phyloP scores from a whole-genome alignment of 2,888 invertebrate genomes.

The Pemphredon lugubris region DNA sequence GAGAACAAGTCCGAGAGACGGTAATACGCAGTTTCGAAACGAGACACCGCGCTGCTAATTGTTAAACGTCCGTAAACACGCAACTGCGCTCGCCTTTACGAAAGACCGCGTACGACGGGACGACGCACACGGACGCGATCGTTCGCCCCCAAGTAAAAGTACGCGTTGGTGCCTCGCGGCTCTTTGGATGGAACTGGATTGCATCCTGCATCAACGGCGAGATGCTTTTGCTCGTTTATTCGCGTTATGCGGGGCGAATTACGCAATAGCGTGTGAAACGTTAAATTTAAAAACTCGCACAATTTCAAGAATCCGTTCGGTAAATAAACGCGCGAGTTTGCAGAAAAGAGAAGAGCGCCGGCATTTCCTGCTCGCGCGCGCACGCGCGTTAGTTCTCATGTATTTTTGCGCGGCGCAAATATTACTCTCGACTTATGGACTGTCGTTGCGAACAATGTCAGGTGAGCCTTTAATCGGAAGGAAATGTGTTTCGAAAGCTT shows the following conservation, averaged over 20 bases:
- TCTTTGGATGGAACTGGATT: no score
- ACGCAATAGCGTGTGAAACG: no score
- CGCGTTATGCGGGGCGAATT: no score
- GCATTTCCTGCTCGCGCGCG: neutral
- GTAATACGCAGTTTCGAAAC: slow-evolving; percentile 12
- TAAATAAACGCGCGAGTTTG: no score
- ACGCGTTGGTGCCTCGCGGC: no score
- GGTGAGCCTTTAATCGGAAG: slow-evolving; percentile 33
- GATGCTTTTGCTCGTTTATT: no score
- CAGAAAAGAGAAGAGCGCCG: no score
- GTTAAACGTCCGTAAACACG: slow-evolving; percentile 57
- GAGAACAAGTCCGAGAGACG: neutral
- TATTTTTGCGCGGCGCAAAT: slow-evolving; percentile 8
- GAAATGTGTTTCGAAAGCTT: slow-evolving; percentile 52
- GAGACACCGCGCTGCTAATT: slow-evolving; percentile 47
- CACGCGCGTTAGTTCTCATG: neutral
- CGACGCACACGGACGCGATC: slow-evolving; percentile 51
- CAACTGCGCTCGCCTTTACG: slow-evolving; percentile 37
- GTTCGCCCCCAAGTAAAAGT: slow-evolving; percentile 29
- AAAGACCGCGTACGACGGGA: slow-evolving; percentile 40
- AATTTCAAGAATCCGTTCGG: no score
- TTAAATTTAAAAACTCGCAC: no score
- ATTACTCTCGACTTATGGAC: slow-evolving; percentile 30
- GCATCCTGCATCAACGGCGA: no score
- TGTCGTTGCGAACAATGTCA: slow-evolving; percentile 22